phyloP scores from a whole-genome alignment of 1,140 invertebrate species.

The Calliphora vicina region DNA sequence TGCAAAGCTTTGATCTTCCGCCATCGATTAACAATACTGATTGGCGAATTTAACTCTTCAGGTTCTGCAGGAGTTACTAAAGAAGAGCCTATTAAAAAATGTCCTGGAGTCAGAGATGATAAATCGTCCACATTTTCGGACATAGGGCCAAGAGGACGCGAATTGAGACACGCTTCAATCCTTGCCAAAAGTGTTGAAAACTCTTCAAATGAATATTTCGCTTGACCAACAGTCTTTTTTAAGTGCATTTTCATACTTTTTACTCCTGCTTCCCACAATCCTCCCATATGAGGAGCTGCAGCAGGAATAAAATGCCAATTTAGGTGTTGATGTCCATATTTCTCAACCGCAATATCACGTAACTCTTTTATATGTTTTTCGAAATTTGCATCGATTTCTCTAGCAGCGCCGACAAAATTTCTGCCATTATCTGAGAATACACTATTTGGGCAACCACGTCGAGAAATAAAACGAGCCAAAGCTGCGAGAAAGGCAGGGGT shows the following conservation, averaged over 20 bases:
- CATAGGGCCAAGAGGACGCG: no score
- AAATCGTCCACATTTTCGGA: not conserved
- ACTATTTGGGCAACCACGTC: constrained; percentile 41
- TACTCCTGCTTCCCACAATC: not conserved
- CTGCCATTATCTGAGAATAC: constrained; percentile 47
- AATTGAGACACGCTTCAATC: no score
- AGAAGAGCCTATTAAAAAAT: not conserved
- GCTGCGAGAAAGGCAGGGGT: no score
- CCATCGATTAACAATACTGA: not conserved
- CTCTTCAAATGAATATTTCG: no score
- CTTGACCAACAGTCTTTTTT: no score
- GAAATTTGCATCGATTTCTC: not conserved
- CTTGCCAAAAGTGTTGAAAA: no score
- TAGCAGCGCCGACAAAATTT: constrained; percentile 43
- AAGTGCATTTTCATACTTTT: not conserved
- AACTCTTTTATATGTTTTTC: no score
- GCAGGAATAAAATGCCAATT: constrained; percentile 26
- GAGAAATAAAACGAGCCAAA: constrained; percentile 54
- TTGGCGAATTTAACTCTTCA: not conserved
- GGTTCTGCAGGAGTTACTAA: not conserved
- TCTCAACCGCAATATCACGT: no score
- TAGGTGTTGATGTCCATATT: no score
- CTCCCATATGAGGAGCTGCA: constrained; percentile 1
- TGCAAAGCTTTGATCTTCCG: not conserved
- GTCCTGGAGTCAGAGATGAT: not conserved